Conservation (phyloP, 2,113 vertebrate species). For the Pipa parva region DNA sequence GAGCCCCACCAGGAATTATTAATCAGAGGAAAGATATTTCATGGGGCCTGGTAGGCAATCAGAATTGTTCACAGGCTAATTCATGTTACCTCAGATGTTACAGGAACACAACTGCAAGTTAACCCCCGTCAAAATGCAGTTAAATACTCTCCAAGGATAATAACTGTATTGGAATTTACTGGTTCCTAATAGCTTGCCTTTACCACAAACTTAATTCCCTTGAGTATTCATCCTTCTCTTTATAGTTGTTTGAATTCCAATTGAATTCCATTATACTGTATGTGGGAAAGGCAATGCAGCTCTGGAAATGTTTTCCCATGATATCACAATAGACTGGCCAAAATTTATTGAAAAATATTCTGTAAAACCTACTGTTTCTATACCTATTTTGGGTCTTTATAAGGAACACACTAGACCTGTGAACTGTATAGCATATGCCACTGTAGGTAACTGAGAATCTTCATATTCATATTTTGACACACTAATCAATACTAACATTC, state of each 20-base stretch:
- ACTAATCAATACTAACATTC: too few relatives aligned
- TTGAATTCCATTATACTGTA: too few relatives aligned
- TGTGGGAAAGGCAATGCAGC: too few relatives aligned
- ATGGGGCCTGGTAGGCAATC: background rate
- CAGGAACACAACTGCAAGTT: background rate
- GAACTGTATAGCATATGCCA: too few relatives aligned
- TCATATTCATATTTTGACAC: too few relatives aligned
- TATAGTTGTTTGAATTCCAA: background rate
- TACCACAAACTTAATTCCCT: background rate
- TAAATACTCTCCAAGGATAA: background rate
- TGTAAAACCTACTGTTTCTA: too few relatives aligned
- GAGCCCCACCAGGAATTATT: constrained; percentile 39
- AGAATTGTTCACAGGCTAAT: constrained; percentile 14
- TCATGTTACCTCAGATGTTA: background rate
- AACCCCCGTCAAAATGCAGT: background rate
- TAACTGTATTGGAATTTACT: background rate
- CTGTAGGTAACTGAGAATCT: too few relatives aligned
- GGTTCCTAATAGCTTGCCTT: background rate
- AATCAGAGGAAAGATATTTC: constrained; percentile 32
- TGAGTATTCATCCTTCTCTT: background rate
- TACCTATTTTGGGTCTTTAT: too few relatives aligned
- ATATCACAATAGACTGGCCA: too few relatives aligned
- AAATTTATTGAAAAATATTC: too few relatives aligned
- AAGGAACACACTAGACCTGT: too few relatives aligned
- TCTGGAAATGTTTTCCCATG: too few relatives aligned